Percentiles rank a stretch among this genome's conserved stretches.
Conservation (phyloP, 2,113 vertebrate genomes). For the Orientallactaga bullata region DNA sequence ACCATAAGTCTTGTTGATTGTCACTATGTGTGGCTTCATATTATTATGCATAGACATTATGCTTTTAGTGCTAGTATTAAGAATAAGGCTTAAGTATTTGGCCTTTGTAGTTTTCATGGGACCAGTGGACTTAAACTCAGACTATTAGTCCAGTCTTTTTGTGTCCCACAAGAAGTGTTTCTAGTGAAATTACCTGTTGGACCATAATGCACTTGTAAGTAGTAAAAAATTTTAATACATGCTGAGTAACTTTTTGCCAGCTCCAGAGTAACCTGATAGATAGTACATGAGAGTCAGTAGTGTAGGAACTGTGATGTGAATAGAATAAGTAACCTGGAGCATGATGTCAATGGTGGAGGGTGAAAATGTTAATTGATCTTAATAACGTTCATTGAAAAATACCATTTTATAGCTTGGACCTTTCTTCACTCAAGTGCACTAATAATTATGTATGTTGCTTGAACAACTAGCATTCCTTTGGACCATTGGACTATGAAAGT, state of each 20-base stretch:
- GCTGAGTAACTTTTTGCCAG: constrained; percentile 41
- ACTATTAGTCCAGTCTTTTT: constrained; percentile 59
- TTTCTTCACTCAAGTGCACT: constrained; percentile 89
- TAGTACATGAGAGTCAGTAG: constrained; percentile 24
- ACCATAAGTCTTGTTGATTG: constrained; percentile 14
- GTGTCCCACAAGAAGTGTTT: background rate
- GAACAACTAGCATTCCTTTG: constrained; percentile 95
- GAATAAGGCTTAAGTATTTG: constrained; percentile 44
- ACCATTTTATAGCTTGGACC: constrained; percentile 84
- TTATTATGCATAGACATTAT: background rate
- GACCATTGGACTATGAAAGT: constrained; percentile 99
- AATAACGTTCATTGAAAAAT: constrained; percentile 86
- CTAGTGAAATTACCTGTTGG: constrained; percentile 48
- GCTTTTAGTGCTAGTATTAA: constrained; percentile 38
- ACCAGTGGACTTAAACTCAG: constrained; percentile 46
- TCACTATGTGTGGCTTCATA: constrained; percentile 26
- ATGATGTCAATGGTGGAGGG: constrained; percentile 73
- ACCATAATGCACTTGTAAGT: constrained; percentile 40
- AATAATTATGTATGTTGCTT: constrained; percentile 96
- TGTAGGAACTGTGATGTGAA: constrained; percentile 34
- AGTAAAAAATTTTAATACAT: constrained; percentile 42
- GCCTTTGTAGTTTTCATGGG: constrained; percentile 20
- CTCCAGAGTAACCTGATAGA: constrained; percentile 51
- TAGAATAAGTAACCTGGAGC: constrained; percentile 37
- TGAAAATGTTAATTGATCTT: constrained; percentile 77